Conservation (phyloP, 2,113 vertebrate species). For the Dipodomys spectabilis region DNA sequence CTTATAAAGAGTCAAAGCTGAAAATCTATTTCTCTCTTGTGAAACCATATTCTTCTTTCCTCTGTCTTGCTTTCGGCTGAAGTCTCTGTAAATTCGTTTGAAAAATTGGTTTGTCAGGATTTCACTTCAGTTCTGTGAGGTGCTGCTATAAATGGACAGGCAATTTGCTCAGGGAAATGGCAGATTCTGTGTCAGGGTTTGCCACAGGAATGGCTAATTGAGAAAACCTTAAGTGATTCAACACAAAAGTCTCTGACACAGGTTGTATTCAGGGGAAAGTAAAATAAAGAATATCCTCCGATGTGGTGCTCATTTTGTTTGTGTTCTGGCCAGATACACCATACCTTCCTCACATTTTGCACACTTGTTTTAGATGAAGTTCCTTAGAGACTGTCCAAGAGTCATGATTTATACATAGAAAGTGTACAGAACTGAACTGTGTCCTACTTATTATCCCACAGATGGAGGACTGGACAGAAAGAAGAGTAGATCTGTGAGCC, state of each 20-base stretch:
- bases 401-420: not conserved
- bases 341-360: not conserved
- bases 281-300: too few relatives aligned
- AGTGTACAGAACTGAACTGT: not conserved
- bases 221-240: constrained; percentile 59
- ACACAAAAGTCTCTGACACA: not conserved
- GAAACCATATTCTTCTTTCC: constrained; percentile 85
- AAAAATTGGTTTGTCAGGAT: constrained; percentile 83
- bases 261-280: not conserved
- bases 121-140: constrained; percentile 56
- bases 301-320: not conserved
- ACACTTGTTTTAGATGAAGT: not conserved
- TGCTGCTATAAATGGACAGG: constrained; percentile 65
- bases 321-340: not conserved
- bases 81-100: constrained; percentile 84
- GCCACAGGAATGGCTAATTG: constrained; percentile 47
- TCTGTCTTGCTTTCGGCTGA: constrained; percentile 81
- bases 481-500: not conserved
- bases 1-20: constrained; percentile 80
- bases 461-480: not conserved
- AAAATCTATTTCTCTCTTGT: constrained; percentile 88
- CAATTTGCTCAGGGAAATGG: constrained; percentile 69
- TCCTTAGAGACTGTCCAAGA: not conserved
- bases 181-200: constrained; percentile 53
- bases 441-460: not conserved